These are phyloP conservation scores for Jordanella pulchra DNA, from an alignment of 2,797 vertebrate genomes.

Conservation along the genomic window DNA sequence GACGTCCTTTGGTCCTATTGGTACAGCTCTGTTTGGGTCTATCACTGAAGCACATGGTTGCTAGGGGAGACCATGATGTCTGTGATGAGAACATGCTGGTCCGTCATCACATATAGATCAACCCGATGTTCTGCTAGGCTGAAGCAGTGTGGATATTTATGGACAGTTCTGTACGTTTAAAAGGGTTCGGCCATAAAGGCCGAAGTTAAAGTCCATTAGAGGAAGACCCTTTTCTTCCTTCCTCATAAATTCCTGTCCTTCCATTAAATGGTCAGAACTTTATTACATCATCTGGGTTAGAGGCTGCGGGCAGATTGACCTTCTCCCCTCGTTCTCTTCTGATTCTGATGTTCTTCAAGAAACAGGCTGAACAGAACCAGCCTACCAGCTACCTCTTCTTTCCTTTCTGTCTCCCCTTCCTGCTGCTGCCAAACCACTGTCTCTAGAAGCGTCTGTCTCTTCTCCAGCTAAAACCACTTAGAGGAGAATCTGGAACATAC, in stretches of 20 bases:
- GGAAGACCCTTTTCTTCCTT: too few relatives aligned
- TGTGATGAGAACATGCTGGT: conserved; percentile 46
- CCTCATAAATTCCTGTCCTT: too few relatives aligned
- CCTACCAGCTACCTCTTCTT: conserved; percentile 50
- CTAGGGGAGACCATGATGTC: conserved; percentile 74
- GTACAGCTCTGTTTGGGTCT: conserved; percentile 57
- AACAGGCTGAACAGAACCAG: conserved; percentile 57
- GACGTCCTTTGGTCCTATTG: conserved; percentile 46
- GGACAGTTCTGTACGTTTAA: too few relatives aligned
- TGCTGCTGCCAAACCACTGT: conserved; percentile 85
- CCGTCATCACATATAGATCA: too few relatives aligned
- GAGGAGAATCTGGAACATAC: conserved; percentile 59
- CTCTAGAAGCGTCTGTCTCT: conserved; percentile 83
- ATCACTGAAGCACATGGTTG: conserved; percentile 72
- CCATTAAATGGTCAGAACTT: conserved; percentile 39
- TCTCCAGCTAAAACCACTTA: conserved; percentile 77
- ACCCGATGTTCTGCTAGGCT: background rate
- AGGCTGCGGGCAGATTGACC: conserved; percentile 44
- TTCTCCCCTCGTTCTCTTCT: conserved; percentile 60
- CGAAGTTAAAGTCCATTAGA: too few relatives aligned
- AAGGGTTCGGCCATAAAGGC: too few relatives aligned
- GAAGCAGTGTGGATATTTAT: too few relatives aligned
- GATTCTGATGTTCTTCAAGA: conserved; percentile 59
- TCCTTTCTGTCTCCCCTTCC: conserved; percentile 27
- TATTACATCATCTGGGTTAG: too few relatives aligned